Conservation (phyloP, 2,888 invertebrate species). For the Cepaea hortensis region DNA sequence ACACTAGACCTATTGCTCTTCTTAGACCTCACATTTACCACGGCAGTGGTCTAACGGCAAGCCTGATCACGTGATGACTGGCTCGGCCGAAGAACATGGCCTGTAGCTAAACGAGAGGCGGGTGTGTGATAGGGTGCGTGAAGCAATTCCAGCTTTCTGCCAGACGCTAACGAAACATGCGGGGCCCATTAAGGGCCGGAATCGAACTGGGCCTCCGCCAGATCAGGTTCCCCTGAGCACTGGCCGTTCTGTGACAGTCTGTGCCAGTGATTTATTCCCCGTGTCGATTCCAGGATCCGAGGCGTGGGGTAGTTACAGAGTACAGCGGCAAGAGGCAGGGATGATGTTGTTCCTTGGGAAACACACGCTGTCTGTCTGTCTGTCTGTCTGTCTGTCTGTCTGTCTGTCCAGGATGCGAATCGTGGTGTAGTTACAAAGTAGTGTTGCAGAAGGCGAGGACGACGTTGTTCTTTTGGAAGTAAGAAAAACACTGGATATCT, state of each 20-base stretch:
- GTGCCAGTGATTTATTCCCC: slow-evolving; percentile 14
- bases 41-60: not conserved
- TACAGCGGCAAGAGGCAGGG: not conserved
- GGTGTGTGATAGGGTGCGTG: not conserved
- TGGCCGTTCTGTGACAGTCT: slow-evolving; percentile 28
- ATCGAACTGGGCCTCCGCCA: slow-evolving; percentile 22
- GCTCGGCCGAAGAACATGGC: not conserved
- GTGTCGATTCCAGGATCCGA: not conserved
- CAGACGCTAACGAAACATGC: slow-evolving; percentile 38
- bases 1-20: too few relatives aligned
- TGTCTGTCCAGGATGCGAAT: too few relatives aligned
- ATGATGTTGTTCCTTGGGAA: not conserved
- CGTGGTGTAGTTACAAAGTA: too few relatives aligned
- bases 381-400: too few relatives aligned
- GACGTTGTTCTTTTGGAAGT: too few relatives aligned
- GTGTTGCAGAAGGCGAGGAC: too few relatives aligned
- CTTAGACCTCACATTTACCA: too few relatives aligned
- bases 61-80: not conserved
- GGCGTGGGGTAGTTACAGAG: not conserved
- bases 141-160: slow-evolving; percentile 11
- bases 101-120: not conserved
- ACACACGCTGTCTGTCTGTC: too few relatives aligned
- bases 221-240: slow-evolving; percentile 25
- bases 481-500: too few relatives aligned
- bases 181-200: slow-evolving; percentile 39